phyloP scores from a whole-genome alignment of 2,888 invertebrate species.

The Kuschelorhynchus macadamiae region DNA sequence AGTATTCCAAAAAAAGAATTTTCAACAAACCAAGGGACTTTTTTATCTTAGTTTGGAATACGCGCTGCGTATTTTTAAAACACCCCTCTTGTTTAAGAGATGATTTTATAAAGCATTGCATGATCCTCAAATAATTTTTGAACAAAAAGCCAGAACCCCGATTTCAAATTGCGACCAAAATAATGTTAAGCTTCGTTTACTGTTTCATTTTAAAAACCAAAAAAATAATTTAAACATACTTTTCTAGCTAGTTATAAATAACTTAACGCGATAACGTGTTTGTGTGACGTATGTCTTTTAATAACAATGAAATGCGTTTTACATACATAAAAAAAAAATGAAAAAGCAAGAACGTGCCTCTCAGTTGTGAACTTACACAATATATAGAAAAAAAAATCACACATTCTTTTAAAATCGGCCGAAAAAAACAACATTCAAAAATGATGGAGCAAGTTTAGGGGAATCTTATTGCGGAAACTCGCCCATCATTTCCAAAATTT shows the following conservation, averaged over 20 bases:
- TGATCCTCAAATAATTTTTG: no score
- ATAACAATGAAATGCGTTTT: no score
- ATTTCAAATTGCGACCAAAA: background rate
- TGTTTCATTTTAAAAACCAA: conserved; percentile 3
- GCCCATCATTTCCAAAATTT: conserved; percentile 17
- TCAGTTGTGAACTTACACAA: no score
- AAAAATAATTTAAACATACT: conserved; percentile 6
- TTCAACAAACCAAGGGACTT: no score
- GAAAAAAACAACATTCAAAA: background rate
- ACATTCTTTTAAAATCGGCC: no score
- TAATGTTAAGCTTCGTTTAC: conserved; percentile 5
- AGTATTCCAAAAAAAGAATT: no score
- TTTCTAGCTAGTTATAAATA: conserved; percentile 25
- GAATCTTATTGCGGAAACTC: background rate
- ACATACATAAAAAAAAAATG: no score
- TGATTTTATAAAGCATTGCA: no score
- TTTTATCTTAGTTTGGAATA: no score
- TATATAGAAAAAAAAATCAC: conserved; percentile 5
- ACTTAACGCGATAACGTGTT: conserved; percentile 9
- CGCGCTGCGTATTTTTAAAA: no score
- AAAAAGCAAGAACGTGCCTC: no score
- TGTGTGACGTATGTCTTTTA: conserved; percentile 8
- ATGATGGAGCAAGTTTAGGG: conserved; percentile 8
- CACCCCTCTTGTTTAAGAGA: no score
- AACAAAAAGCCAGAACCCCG: conserved; percentile 1